Evolutionary conservation across 2,113 vertebrate genomes (phyloP).

Genomic region (Corythornis cristatus): DNA sequence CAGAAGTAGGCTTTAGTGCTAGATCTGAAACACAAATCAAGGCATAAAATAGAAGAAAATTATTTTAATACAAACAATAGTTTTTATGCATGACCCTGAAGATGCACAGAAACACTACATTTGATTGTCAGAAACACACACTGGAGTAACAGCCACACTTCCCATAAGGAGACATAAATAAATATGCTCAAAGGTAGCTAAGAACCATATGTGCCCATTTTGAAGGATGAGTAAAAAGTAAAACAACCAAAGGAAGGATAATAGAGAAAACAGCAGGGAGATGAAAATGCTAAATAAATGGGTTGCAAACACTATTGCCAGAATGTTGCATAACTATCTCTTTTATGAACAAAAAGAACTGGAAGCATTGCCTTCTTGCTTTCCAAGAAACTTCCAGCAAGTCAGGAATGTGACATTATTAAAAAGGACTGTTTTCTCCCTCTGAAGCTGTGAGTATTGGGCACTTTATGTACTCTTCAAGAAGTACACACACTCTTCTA

Average conservation of each 20-base stretch:
- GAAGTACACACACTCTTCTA: not conserved
- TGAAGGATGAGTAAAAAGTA: not conserved
- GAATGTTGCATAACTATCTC: not conserved
- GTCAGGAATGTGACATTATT: not conserved
- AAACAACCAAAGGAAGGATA: not conserved
- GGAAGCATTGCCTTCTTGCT: constrained; percentile 3
- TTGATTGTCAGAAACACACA: constrained; percentile 1
- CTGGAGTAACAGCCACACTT: not conserved
- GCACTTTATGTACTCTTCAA: not conserved
- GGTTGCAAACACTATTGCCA: not conserved
- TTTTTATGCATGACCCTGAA: not conserved
- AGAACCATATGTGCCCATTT: not conserved
- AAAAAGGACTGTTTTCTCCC: not conserved
- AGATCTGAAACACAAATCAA: not conserved
- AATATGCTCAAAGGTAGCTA: not conserved
- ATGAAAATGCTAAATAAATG: constrained; percentile 13
- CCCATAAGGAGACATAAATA: not conserved
- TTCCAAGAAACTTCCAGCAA: constrained; percentile 38
- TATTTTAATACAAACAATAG: not conserved
- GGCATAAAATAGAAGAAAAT: not conserved
- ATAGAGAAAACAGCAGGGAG: not conserved
- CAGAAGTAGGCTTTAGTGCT: not conserved
- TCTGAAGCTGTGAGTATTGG: not conserved
- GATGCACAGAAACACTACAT: not conserved
- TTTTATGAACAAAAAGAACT: constrained; percentile 32